Evolutionary conservation across 2,113 vertebrate species (phyloP), one percentile per base, ranked within the genome.

Genomic region (Carollia perspicillata): DNA sequence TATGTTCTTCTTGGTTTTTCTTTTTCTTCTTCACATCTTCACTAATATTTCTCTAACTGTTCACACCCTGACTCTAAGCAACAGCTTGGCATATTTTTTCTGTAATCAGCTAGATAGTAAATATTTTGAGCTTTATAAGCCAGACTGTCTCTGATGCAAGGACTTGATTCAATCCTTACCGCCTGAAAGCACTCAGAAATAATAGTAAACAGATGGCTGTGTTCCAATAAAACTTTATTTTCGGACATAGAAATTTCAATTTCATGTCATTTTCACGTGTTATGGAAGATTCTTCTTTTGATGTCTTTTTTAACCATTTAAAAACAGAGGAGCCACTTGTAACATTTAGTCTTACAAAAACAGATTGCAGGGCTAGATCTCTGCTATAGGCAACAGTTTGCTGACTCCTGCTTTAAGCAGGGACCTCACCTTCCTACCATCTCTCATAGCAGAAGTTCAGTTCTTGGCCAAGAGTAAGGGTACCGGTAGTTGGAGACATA

Each of bases 21-120:
- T 88, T 90, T 78, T n/a, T 78, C 1, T 7, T 58, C 71, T 95
- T 78, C 12, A 86, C 18, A 28, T 26, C 40, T 84, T 93, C 33
- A 22, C 7, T 40, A n/a, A 72, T 60, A 26, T 68, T 53, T 60
- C 47, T 78, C 35, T 85, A 42, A 44, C 6, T 49, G 37, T 12
- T 58, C 42, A 44, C 42, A 37, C 51, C 3, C 30, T 91, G 66
- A 28, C 20, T 78, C 16, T 37, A 71, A 42, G 60, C 20, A 12
- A 71, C 1, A 3, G 13, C 14, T 40, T 51, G 60, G 26, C 58
- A 18, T 10, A 35, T 42, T 85, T 88, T 49, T 90, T 37, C 71
- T 44, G 1, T 66, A 66, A 55, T 49, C 14, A 49, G 20, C 33
- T 35, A 60, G 14, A 49, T 8, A 33, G 18, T 63, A 51, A 71